Evolutionary conservation across 2,888 invertebrate species (phyloP).

Genomic region (Mactromeris polynyma): DNA sequence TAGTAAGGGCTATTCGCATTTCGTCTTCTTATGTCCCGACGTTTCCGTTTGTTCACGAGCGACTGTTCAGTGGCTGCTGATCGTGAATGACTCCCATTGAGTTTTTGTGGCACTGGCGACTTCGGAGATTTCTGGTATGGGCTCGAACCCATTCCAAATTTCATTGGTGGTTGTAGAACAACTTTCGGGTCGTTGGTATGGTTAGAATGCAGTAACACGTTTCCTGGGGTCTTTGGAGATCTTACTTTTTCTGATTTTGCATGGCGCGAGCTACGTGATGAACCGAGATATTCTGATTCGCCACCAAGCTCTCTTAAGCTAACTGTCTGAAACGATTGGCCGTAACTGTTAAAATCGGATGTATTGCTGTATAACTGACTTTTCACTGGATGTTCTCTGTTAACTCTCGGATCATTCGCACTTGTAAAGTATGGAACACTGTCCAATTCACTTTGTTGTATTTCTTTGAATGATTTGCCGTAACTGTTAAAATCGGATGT

Average conservation of each 20-base stretch:
- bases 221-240: neutral
- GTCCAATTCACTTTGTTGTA: neutral
- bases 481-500: conserved; percentile 23
- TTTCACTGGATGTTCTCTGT: neutral
- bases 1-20: neutral
- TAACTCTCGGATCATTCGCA: neutral
- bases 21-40: neutral
- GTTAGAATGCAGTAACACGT: neutral
- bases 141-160: neutral
- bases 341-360: conserved; percentile 31
- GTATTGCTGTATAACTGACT: neutral
- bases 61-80: neutral
- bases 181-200: neutral
- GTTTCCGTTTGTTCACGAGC: neutral
- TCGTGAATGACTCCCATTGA: neutral
- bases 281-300: neutral
- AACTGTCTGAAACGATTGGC: conserved; percentile 38
- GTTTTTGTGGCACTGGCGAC: neutral
- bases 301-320: conserved; percentile 34
- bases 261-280: neutral
- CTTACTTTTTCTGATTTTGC: neutral
- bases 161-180: conserved; percentile 29
- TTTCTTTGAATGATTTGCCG: conserved; percentile 33
- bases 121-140: conserved; percentile 20
- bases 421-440: neutral